Conservation (phyloP, 2,888 invertebrate genomes). For the Morpho deidamia region DNA sequence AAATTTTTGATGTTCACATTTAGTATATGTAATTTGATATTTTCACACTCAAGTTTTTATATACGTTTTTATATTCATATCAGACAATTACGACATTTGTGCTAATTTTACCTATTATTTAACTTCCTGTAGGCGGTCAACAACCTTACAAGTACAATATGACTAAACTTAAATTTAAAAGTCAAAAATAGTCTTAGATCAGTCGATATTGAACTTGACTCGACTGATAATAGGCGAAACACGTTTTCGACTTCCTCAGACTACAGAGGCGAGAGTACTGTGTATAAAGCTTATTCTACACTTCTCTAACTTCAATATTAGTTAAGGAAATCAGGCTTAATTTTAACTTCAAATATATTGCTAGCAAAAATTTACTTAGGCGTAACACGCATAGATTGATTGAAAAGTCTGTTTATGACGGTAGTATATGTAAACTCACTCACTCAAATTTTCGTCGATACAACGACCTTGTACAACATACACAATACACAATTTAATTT, state of each 20-base stretch:
- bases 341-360: too few species aligned
- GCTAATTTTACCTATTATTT: background rate
- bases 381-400: too few species aligned
- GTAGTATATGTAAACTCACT: too few species aligned
- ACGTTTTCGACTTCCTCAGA: conserved; percentile 35
- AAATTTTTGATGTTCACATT: background rate
- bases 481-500: too few species aligned
- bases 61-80: background rate
- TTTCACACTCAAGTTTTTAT: background rate
- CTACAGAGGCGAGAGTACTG: conserved; percentile 31
- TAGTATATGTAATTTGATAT: background rate
- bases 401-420: too few species aligned
- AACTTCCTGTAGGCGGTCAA: conserved; percentile 1
- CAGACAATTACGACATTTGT: background rate
- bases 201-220: conserved; percentile 35
- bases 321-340: too few species aligned
- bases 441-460: too few species aligned
- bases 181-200: conserved; percentile 18
- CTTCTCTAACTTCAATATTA: background rate
- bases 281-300: conserved; percentile 15
- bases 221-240: conserved; percentile 35
- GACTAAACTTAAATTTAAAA: conserved; percentile 10
- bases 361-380: too few species aligned
- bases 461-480: too few species aligned
- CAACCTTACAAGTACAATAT: conserved; percentile 3